Evolutionary conservation across 2,888 invertebrate genomes (phyloP), one percentile per base, ranked within the genome.

Genomic region (Leptopterna dolabrata): DNA sequence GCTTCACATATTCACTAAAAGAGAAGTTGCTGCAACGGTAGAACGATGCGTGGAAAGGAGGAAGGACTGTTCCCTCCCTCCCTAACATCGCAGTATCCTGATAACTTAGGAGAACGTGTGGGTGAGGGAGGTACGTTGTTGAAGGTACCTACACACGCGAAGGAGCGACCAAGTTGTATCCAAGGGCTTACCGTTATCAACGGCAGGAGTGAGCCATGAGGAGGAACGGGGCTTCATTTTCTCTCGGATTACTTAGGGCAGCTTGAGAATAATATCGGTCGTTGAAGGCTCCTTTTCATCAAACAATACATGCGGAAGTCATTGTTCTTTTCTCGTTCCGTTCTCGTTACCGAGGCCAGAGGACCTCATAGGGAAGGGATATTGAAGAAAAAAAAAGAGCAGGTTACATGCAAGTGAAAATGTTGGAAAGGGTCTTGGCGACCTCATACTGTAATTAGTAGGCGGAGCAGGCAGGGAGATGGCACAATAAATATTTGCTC

Each of bases 291-390:
- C 27, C 81, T 81, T 51, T 51, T 81, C 55, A 45, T 29, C 14
- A 47, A 81, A 81, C 81, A 81, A 81, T 81, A 81, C 81, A 51
- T 27, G 30, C 51, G 47, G 51, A 81, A 81, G 51, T 81, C 51
- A 81, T 81, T 81, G 81, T 81, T 81, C 81, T 81, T 51, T 51
- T 51, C 78, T 78, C 78, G 63, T 78, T 45, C 78, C 41, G 24
- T 47, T 16, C 78, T 45, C 24, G 24, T 27, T 41, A 16, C 27
- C 29, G 36, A 76, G 36, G 41, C 36, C n/a, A 9, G n/a, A n/a
- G n/a, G n/a, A 24, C 63, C 63, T 63, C 63, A 24, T 16, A 73
- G 36, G 36, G 73, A 16, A 71, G 71, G 71, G 29, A 36, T 73
- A 73, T 73, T 30, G 73, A 73, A 41, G 11, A 55, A 55, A 55